Evolutionary conservation across 1,140 invertebrate genomes (phyloP).

Genomic region (Chelonus insularis): DNA sequence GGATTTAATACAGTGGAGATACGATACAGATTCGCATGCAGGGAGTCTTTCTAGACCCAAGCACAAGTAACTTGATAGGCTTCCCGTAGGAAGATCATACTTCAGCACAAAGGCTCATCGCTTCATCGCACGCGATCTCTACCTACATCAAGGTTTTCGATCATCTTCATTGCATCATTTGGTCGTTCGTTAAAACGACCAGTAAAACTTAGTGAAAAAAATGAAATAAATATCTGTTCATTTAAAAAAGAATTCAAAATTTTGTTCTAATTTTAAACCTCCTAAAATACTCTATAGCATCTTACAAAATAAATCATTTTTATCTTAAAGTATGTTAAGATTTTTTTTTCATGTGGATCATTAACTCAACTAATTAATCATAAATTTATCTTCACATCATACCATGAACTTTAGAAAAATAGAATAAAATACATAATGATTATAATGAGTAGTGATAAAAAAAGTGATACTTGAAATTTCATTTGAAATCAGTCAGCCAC

Average conservation of each 20-base stretch:
- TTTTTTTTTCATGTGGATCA: too few relatives aligned
- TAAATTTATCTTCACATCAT: too few relatives aligned
- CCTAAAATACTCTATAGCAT: too few relatives aligned
- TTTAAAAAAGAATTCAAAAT: too few relatives aligned
- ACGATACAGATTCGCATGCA: constrained; percentile 17
- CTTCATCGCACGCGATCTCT: constrained; percentile 59
- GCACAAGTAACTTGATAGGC: constrained; percentile 52
- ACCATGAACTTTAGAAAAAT: neutral
- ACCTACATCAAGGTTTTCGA: constrained; percentile 53
- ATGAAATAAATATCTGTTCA: too few relatives aligned
- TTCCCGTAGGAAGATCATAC: constrained; percentile 54
- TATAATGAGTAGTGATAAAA: neutral
- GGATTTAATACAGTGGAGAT: constrained; percentile 19
- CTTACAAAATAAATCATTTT: too few relatives aligned
- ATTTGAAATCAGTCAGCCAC: constrained; percentile 20
- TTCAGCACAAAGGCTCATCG: constrained; percentile 57
- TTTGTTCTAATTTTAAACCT: too few relatives aligned
- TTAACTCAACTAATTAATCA: too few relatives aligned
- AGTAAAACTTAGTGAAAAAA: neutral
- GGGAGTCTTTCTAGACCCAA: constrained; percentile 21
- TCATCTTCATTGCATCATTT: constrained; percentile 43
- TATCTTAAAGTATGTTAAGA: too few relatives aligned
- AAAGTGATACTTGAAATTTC: neutral
- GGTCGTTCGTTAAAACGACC: neutral
- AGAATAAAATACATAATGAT: neutral